Evolutionary conservation across 2,113 vertebrate genomes (phyloP), one percentile per base, ranked within the genome.

Genomic region (Cottus gobio): DNA sequence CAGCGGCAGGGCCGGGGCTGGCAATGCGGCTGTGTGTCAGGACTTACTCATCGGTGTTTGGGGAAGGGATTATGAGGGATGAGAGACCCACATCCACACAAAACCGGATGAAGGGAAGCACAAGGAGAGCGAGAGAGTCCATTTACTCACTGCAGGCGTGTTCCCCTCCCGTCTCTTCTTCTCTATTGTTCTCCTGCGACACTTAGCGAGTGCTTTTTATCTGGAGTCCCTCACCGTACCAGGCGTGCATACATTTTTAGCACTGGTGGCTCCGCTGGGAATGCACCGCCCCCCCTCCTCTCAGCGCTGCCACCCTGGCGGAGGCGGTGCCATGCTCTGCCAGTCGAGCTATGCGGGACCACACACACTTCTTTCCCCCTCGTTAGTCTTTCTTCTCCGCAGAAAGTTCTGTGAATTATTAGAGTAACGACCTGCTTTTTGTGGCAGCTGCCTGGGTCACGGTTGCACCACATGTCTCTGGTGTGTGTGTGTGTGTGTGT

Each of bases 1-100:
- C 67, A 37, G 80, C 79, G 85, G 92, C 82, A 80, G 82, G 42
- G 64, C 42, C 64, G 42, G n/a, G 42, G 16, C 64, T 67, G 26
- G 78, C 79, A 75, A 39, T 85, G 79, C 76, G 70, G 65, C 85
- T 61, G 84, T 85, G 88, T 92, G 92, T 94, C 93, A 92, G 86
- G 90, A 93, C 89, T 90, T 87, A 86, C 90, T 89, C 85, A 88
- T 87, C 66, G 24, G 83, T 93, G 91, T 93, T 94, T 94, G 92
- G 85, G 87, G 90, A 92, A 81, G 71, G 87, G 90, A 93, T 95
- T 94, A 93, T 66, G 83, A 90, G 88, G 75, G 88, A 90, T 90
- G 87, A 88, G 88, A 90, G 87, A 86, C 62, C 79, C 48, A 85
- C 79, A 85, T 81, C 82, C 71, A 83, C 81, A 88, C 85, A 83